Base-by-base conservation (phyloP, 2,113 vertebrate species). In the Naja naja region DNA sequence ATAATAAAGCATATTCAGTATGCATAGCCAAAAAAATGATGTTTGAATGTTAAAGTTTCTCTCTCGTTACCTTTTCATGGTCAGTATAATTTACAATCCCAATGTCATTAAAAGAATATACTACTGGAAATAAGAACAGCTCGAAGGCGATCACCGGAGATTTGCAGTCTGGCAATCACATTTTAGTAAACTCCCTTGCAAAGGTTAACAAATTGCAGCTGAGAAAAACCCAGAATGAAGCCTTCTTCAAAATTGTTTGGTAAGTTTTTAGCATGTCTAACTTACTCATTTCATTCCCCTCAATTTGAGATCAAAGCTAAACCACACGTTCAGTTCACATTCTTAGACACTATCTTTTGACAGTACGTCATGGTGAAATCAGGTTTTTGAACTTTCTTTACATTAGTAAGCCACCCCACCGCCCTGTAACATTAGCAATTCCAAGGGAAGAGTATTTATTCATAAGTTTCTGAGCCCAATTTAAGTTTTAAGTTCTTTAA, bases 171-270 rank as follows among this genome's bases (percentile, higher is more conserved):
- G 94, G 93, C 89, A 95, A 94, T 27, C 14, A 88, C 93, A 87
- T 95, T 96, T 94, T 14, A 60, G 92, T 91, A 96, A 96, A 95
- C 95, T 96, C 90, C 93, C 95, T 95, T 94, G 58, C 74, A 97
- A 96, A 96, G 94, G 39, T 90, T 93, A 93, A 93, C 81, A 87
- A 87, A 89, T 81, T 53, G 39, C 89, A 93, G 92, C 74, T 93
- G 52, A 94, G 43, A 88, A 89, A 95, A 94, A 16, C 93, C 89
- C 47, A 91, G 22, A 91, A 89, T 89, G 69, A 95, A 94, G 86
- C 14, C 93, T 95, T 23, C 55, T 60, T 54, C 34, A 85, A 90
- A 92, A 89, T n/a, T 20, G 43, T 90, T 87, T 22, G 60, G 23
- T 43, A 14, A 14, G 12, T 30, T 90, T 52, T 93, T 90, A 93